Evolutionary conservation across 2,888 invertebrate species (phyloP).

Genomic region (Prosopocoilus inquinatus): DNA sequence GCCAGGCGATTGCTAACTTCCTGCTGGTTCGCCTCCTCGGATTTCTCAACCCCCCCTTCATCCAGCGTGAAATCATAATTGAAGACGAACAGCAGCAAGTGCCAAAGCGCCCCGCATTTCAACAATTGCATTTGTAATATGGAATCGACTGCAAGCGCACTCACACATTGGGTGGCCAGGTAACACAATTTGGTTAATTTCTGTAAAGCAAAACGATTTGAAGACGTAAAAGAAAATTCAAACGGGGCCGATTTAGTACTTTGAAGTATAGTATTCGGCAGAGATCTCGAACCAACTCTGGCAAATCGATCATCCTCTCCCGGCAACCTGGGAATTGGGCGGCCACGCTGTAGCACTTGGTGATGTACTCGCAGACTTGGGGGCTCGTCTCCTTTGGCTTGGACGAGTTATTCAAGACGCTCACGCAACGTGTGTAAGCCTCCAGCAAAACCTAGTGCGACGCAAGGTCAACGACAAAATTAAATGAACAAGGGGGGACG

Average conservation of each 20-base stretch:
- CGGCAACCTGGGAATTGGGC: slow-evolving; percentile 91
- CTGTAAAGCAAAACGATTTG: slow-evolving; percentile 49
- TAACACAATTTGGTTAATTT: slow-evolving; percentile 80
- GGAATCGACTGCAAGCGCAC: slow-evolving; percentile 82
- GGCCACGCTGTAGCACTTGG: slow-evolving; percentile 93
- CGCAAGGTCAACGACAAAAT: slow-evolving; percentile 8
- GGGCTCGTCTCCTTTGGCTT: slow-evolving; percentile 78
- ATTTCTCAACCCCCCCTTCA: slow-evolving; percentile 89
- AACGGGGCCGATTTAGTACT: slow-evolving; percentile 54
- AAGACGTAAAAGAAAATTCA: not conserved
- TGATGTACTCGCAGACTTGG: slow-evolving; percentile 88
- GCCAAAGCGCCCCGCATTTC: slow-evolving; percentile 87
- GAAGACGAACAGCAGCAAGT: slow-evolving; percentile 84
- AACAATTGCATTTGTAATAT: slow-evolving; percentile 82
- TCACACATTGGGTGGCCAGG: slow-evolving; percentile 87
- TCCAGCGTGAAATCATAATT: slow-evolving; percentile 96
- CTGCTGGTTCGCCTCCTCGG: slow-evolving; percentile 83
- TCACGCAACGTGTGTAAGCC: slow-evolving; percentile 92
- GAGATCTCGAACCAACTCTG: slow-evolving; percentile 83
- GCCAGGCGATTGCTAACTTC: slow-evolving; percentile 92
- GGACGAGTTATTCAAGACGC: slow-evolving; percentile 79
- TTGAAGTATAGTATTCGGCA: slow-evolving; percentile 84
- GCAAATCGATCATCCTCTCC: slow-evolving; percentile 80
- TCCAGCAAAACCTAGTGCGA: slow-evolving; percentile 69
- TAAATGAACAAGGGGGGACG: not conserved